Base-by-base conservation (phyloP, 2,888 invertebrate genomes). In the Dryomyza anilis region DNA sequence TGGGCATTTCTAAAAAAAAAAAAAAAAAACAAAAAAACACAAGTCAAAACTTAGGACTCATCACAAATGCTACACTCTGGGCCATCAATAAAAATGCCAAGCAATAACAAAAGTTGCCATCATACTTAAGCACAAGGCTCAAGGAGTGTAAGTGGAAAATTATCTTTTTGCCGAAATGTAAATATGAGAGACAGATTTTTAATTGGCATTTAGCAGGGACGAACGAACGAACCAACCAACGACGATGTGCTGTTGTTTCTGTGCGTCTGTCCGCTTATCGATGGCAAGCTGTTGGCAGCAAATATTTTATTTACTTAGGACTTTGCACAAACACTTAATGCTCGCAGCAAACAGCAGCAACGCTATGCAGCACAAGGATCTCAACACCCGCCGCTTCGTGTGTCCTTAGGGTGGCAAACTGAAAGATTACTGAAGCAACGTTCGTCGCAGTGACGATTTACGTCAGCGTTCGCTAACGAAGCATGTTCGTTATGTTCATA, bases 251-350 rank as follows among this genome's bases (percentile, higher is more conserved):
- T n/a, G n/a, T n/a, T n/a, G n/a, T n/a, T n/a, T n/a, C n/a, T n/a
- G n/a, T n/a, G n/a, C n/a, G n/a, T n/a, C n/a, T n/a, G n/a, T n/a
- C n/a, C n/a, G n/a, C n/a, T 39, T 39, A n/a, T 39, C n/a, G 39
- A 12, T n/a, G 39, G 39, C 39, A 39, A 39, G 39, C 39, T 39
- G 39, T 39, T 39, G 39, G 39, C 39, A 39, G 39, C 39, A n/a
- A n/a, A n/a, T n/a, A 3, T 39, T 39, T n/a, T 48, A 30, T 59
- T 59, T 50, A 25, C 50, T 50, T 50, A 50, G 50, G 50, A 14
- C 50, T 21, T 50, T 6, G 50, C 8, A 16, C 25, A 50, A 48
- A 50, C 50, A 50, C 50, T 50, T 50, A 50, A 50, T 50, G 50
- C 50, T 25, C 50, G 25, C n/a, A 25, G 50, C 50, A 50, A 50